Evolutionary conservation across 2,888 invertebrate species (phyloP).

Genomic region (Lasioglossum morio): DNA sequence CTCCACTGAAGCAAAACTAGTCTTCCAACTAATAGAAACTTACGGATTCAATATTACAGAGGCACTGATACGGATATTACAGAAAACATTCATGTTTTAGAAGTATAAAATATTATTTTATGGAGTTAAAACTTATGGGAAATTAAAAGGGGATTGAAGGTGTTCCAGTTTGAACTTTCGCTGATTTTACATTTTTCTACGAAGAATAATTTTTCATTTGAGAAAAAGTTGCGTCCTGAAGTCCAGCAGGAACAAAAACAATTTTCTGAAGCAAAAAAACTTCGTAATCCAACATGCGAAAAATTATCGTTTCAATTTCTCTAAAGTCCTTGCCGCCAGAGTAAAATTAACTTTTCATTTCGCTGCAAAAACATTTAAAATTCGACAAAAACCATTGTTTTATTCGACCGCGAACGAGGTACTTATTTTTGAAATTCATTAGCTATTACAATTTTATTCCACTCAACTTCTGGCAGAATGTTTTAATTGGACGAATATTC

Average conservation of each 20-base stretch:
- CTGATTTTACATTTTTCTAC: not conserved
- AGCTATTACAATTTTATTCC: not conserved
- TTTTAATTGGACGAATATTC: not conserved
- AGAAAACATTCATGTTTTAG: no score
- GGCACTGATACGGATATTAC: no score
- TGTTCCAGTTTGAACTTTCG: not conserved
- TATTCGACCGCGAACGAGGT: not conserved
- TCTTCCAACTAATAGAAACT: not conserved
- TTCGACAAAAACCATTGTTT: not conserved
- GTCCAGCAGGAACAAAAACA: not conserved
- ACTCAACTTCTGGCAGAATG: not conserved
- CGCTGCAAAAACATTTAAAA: not conserved
- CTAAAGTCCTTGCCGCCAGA: not conserved
- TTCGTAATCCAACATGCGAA: not conserved
- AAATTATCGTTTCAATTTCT: not conserved
- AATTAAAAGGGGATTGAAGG: no score
- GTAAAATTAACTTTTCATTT: not conserved
- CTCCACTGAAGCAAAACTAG: not conserved
- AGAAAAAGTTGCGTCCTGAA: not conserved
- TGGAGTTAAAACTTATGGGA: no score
- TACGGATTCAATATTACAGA: not conserved
- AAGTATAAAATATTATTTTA: no score
- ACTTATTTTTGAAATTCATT: not conserved
- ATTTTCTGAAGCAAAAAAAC: not conserved
- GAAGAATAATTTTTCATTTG: not conserved